These are phyloP conservation scores for Dryadula phaetusa DNA, from an alignment of 2,888 invertebrate species.

Conservation along the genomic window DNA sequence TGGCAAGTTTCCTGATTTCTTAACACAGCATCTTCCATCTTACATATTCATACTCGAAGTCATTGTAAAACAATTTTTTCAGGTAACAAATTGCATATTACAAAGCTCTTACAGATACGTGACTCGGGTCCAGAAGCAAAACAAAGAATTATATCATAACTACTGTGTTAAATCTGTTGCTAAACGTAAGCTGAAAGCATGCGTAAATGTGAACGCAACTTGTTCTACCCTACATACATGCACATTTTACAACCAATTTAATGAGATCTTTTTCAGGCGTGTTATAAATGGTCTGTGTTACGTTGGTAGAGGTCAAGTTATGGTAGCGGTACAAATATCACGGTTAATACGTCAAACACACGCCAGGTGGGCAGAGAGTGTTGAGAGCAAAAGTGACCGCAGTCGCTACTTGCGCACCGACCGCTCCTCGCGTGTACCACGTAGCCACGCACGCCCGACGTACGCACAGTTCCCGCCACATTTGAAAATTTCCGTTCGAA, in stretches of 20 bases:
- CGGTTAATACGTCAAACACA: conserved; percentile 73
- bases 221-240: conserved; percentile 43
- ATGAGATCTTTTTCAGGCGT: conserved; percentile 51
- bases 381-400: conserved; percentile 67
- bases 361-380: conserved; percentile 71
- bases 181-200: conserved; percentile 43
- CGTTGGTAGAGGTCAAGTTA: conserved; percentile 52
- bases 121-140: conserved; percentile 26
- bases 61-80: conserved; percentile 8
- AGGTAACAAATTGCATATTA: not conserved
- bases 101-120: conserved; percentile 20
- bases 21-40: not conserved
- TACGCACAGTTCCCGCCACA: conserved; percentile 78
- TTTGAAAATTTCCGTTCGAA: conserved; percentile 71
- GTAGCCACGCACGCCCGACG: conserved; percentile 68
- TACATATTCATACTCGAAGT: conserved; percentile 17
- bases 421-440: conserved; percentile 69
- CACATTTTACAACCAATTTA: conserved; percentile 47
- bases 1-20: conserved; percentile 1
- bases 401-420: conserved; percentile 77
- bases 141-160: conserved; percentile 35
- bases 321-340: conserved; percentile 62
- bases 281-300: conserved; percentile 38
- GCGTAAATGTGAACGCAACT: conserved; percentile 42
- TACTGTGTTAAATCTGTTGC: conserved; percentile 32